A percentile compares a stretch with the other conserved stretches of the same genome.
Evolutionary conservation across 1,140 invertebrate genomes (phyloP).

Genomic region (Platyura marginata): DNA sequence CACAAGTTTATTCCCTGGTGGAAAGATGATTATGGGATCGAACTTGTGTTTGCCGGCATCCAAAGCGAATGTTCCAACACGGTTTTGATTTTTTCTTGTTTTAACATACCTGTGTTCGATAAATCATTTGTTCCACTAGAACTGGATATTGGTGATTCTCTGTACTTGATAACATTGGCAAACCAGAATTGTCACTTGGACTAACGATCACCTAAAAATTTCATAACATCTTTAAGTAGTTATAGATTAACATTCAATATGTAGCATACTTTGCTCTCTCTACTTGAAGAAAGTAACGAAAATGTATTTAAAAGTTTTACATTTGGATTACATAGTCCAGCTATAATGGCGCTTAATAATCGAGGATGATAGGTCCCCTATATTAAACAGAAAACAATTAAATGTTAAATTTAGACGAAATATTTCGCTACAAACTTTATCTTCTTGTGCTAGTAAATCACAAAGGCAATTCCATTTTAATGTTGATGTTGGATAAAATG

Average conservation of each 20-base stretch:
- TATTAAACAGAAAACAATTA: too few relatives aligned
- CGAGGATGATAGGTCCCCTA: constrained; percentile 32
- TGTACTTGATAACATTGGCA: constrained; percentile 47
- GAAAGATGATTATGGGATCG: too few relatives aligned
- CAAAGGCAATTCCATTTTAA: constrained; percentile 87
- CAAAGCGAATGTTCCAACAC: too few relatives aligned
- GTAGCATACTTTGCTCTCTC: constrained; percentile 19
- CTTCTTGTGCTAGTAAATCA: constrained; percentile 60
- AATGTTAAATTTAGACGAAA: too few relatives aligned
- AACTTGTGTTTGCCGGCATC: too few relatives aligned
- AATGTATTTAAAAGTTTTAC: constrained; percentile 61
- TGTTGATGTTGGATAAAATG: constrained; percentile 85
- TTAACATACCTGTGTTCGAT: constrained; percentile 37
- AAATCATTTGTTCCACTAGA: constrained; percentile 64
- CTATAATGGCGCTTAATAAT: constrained; percentile 60
- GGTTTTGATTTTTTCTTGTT: too few relatives aligned
- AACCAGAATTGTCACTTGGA: constrained; percentile 47
- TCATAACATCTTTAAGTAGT: constrained; percentile 27
- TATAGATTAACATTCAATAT: too few relatives aligned
- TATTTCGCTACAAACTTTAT: constrained; percentile 40
- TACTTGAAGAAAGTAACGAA: constrained; percentile 35
- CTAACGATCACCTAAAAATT: constrained; percentile 32
- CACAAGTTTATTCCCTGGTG: too few relatives aligned
- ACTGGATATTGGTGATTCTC: constrained; percentile 61
- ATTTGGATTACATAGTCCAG: constrained; percentile 58